These are phyloP conservation scores for Aphodius sticticus DNA, from an alignment of 2,888 invertebrate species.

Conservation along the genomic window DNA sequence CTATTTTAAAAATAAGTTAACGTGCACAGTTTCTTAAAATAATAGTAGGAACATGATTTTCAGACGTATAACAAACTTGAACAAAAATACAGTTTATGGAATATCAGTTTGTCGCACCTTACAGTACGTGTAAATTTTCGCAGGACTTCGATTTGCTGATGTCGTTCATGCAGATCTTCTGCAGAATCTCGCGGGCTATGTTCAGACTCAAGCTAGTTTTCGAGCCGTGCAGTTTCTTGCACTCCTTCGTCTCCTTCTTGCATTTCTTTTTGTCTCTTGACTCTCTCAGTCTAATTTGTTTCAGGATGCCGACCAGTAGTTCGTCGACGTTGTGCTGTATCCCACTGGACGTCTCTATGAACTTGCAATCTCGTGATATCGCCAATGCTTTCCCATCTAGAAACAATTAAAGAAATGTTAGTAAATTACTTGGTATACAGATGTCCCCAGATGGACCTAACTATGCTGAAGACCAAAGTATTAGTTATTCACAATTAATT, in stretches of 20 bases:
- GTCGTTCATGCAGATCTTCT: constrained; percentile 87
- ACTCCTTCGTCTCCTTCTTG: constrained; percentile 50
- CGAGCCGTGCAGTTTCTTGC: constrained; percentile 75
- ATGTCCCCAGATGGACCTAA: no score
- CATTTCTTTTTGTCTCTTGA: constrained; percentile 73
- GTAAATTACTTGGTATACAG: background rate
- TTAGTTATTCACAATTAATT: no score
- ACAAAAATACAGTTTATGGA: background rate
- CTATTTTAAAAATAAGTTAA: no score
- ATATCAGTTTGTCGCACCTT: constrained; percentile 42
- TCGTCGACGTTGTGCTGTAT: constrained; percentile 98
- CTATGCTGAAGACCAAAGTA: no score
- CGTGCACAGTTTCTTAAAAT: no score
- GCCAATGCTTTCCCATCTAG: constrained; percentile 93
- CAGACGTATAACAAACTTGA: background rate
- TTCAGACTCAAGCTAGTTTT: constrained; percentile 83
- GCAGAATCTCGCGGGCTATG: constrained; percentile 81
- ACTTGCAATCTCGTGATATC: constrained; percentile 88
- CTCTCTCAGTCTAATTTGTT: constrained; percentile 85
- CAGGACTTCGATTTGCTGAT: constrained; percentile 86
- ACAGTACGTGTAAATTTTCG: constrained; percentile 85
- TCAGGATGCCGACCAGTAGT: constrained; percentile 89
- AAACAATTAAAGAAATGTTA: constrained; percentile 21
- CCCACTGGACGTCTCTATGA: constrained; percentile 95
- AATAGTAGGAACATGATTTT: background rate